Base-by-base conservation (phyloP, 2,888 invertebrate genomes). In the Disparrhopalites patrizii region DNA sequence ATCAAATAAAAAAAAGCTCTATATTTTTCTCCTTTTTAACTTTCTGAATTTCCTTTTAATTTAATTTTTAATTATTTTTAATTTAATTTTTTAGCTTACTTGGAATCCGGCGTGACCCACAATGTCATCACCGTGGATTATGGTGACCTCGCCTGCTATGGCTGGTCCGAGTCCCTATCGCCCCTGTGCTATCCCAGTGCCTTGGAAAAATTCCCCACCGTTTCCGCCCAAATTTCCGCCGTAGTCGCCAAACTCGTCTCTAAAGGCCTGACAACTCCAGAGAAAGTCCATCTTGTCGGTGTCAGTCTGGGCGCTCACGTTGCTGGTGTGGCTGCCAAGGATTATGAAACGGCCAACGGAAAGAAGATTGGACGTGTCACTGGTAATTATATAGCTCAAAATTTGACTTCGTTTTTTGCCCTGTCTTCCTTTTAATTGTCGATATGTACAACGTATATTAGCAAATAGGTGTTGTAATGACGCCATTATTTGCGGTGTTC, bases 301-400 rank as follows among this genome's bases (percentile, higher is more conserved):
- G 65, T 65, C 20, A 65, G 65, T 38, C 65, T 69, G 40, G 69
- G 67, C 18, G 67, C 69, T 31, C 67, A 69, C 30, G 62, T 65
- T 28, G 65, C 62, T 40, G 69, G 69, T 54, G 23, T 38, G n/a
- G 62, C 60, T 47, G 69, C 67, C 7, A 58, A 65, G 20, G 55
- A 43, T 30, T 50, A 67, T 25, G 47, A 58, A 25, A 50, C 40
- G 2, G 50, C 52, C 23, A 33, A 33, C 36, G 65, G 67, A 15
- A n/a, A 52, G 31, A 27, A 31, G 5, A 40, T 67, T 18, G 38
- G 33, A 13, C 54, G 67, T 51, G 54, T 69, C 27, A 69, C 69
- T 55, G 68, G 68, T 58, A 58, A 25, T n/a, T n/a, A n/a, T n/a
- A n/a, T n/a, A n/a, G n/a, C n/a, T n/a, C n/a, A n/a, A n/a, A n/a